A percentile compares a stretch with the other conserved stretches of the same genome.
phyloP scores from a whole-genome alignment of 2,113 vertebrate species.

The Neoarius graeffei region DNA sequence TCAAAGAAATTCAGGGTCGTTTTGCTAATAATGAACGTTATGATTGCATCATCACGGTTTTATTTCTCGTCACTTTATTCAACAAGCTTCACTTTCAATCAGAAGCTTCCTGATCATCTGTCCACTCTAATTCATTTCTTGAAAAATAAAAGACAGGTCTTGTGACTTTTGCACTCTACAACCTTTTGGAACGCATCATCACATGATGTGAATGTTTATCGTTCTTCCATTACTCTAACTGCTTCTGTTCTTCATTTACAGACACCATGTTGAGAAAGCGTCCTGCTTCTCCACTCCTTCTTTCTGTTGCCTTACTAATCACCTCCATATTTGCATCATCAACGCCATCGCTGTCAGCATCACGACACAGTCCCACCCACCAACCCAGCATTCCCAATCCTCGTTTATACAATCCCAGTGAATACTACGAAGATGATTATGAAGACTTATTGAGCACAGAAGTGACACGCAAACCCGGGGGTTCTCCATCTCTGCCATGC shows the following conservation, averaged over 20 bases:
- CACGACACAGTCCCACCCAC: neutral
- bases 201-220: neutral
- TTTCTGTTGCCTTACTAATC: constrained; percentile 55
- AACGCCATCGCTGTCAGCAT: neutral
- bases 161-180: neutral
- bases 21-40: neutral
- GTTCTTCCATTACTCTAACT: neutral
- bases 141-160: too few species aligned
- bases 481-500: neutral
- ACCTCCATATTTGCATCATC: constrained; percentile 39
- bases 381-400: neutral
- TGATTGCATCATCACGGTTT: neutral
- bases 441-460: neutral
- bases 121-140: too few species aligned
- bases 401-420: neutral
- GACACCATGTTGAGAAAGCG: constrained; percentile 40
- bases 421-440: constrained; percentile 19
- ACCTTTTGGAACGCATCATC: neutral
- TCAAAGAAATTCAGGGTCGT: neutral
- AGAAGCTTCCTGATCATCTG: neutral
- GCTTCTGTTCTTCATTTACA: constrained; percentile 27
- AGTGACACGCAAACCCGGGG: rapidly evolving
- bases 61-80: neutral
- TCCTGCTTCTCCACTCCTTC: constrained; percentile 26
- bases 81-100: neutral